A percentile compares a stretch with the other conserved stretches of the same genome.
These are phyloP conservation scores for Drosophila punjabiensis DNA, from an alignment of 1,140 invertebrate genomes.

Conservation along the genomic window DNA sequence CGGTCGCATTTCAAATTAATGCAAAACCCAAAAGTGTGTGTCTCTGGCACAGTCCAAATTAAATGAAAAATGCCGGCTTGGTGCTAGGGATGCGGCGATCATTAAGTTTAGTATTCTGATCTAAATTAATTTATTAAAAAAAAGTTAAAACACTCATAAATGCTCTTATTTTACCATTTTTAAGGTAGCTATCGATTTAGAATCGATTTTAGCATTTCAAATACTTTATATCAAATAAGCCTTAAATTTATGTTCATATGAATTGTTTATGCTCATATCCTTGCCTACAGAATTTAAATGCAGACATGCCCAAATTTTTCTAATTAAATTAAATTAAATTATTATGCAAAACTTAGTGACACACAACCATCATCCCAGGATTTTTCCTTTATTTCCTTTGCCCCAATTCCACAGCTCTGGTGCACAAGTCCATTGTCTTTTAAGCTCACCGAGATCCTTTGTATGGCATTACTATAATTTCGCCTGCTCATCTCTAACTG, in stretches of 20 bases:
- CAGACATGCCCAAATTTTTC: neutral
- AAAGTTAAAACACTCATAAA: too few relatives aligned
- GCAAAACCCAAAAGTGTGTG: slow-evolving; percentile 42
- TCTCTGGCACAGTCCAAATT: slow-evolving; percentile 27
- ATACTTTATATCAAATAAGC: too few relatives aligned
- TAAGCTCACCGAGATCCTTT: slow-evolving; percentile 9
- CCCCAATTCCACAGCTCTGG: slow-evolving; percentile 1
- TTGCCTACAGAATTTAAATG: too few relatives aligned
- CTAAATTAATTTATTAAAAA: slow-evolving; percentile 1
- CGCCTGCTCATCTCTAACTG: slow-evolving; percentile 54
- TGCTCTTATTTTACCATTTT: too few relatives aligned
- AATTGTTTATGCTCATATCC: neutral
- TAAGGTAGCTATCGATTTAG: too few relatives aligned
- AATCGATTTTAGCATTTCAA: too few relatives aligned
- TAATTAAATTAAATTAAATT: slow-evolving; percentile 2
- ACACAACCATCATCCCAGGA: neutral
- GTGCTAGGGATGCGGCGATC: slow-evolving; percentile 20
- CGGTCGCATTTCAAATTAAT: slow-evolving; percentile 52
- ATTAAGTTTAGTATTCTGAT: neutral
- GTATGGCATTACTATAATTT: slow-evolving; percentile 4
- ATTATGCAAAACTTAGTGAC: neutral
- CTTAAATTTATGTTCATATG: too few relatives aligned
- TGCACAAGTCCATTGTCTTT: slow-evolving; percentile 9
- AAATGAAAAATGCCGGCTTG: slow-evolving; percentile 23
- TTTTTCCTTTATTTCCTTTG: slow-evolving; percentile 5